These are phyloP conservation scores for Microplitis demolitor DNA, from an alignment of 1,140 invertebrate genomes.

Conservation along the genomic window DNA sequence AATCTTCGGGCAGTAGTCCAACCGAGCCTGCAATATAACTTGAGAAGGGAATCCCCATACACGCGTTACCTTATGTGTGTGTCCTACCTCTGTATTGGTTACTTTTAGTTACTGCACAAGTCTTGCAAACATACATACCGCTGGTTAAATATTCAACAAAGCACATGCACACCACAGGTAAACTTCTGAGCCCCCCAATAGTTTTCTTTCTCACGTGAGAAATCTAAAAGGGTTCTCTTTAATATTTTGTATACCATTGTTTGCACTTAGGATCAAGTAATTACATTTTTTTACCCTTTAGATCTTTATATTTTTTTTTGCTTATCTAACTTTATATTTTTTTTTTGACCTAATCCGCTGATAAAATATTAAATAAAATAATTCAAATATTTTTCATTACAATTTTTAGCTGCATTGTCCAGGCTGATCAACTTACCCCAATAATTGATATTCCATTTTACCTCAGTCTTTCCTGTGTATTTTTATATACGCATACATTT, in stretches of 20 bases:
- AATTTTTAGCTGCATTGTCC: neutral
- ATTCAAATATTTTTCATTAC: neutral
- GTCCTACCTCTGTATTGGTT: slow-evolving; percentile 14
- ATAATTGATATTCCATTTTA: too few species aligned
- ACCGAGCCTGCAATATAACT: neutral
- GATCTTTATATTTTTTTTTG: neutral
- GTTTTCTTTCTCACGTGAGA: slow-evolving; percentile 57
- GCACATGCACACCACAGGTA: slow-evolving; percentile 1
- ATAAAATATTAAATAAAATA: neutral
- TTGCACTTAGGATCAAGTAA: slow-evolving; percentile 58
- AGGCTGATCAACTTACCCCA: too few species aligned
- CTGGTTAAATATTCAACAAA: neutral
- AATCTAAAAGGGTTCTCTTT: slow-evolving; percentile 13
- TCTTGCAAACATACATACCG: too few species aligned
- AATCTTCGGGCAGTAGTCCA: slow-evolving; percentile 44
- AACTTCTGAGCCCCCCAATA: slow-evolving; percentile 19
- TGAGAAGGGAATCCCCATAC: neutral
- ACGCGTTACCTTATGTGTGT: too few species aligned
- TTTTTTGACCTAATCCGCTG: neutral
- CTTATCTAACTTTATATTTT: neutral
- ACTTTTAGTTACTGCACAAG: slow-evolving; percentile 1
- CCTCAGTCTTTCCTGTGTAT: too few species aligned
- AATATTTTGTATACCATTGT: slow-evolving; percentile 44
- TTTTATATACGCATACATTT: too few species aligned
- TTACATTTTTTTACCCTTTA: slow-evolving; percentile 45